Evolutionary conservation across 2,113 vertebrate species (phyloP).

Genomic region (Hypomesus transpacificus): DNA sequence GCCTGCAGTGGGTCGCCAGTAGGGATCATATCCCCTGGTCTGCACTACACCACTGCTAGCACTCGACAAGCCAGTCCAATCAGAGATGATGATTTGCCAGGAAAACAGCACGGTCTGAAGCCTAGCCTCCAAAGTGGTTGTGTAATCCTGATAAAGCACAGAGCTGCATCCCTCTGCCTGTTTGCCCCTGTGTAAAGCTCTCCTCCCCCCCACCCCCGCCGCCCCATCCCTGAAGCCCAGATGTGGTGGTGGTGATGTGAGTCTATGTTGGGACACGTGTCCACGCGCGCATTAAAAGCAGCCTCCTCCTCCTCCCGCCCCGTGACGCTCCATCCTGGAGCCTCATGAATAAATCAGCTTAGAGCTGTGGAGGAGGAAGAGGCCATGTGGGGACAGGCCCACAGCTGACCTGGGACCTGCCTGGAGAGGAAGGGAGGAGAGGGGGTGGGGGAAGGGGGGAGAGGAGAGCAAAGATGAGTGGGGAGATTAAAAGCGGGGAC

Average conservation of each 20-base stretch:
- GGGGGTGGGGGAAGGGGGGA: neutral
- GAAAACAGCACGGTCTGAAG: too few species aligned
- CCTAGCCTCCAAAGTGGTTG: neutral
- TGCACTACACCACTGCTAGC: too few species aligned
- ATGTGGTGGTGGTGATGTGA: neutral
- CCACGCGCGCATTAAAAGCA: neutral
- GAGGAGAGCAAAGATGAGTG: too few species aligned
- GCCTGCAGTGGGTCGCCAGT: too few species aligned
- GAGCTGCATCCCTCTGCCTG: neutral
- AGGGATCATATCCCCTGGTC: too few species aligned
- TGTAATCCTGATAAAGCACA: neutral
- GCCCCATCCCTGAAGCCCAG: slow-evolving; percentile 12
- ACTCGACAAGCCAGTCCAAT: too few species aligned
- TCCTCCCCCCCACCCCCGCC: neutral
- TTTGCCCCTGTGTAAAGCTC: slow-evolving; percentile 1
- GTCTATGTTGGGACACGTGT: neutral
- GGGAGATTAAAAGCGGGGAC: too few species aligned
- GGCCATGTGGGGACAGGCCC: slow-evolving; percentile 7
- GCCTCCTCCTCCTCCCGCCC: slow-evolving; percentile 7
- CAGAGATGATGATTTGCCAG: too few species aligned
- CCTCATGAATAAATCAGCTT: slow-evolving; percentile 32
- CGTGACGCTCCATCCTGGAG: slow-evolving; percentile 20
- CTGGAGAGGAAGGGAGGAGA: neutral
- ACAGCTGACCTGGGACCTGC: slow-evolving; percentile 13
- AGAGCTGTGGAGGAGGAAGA: neutral